Evolutionary conservation across 2,797 vertebrate species (phyloP).

Genomic region (Coreius guichenoti): DNA sequence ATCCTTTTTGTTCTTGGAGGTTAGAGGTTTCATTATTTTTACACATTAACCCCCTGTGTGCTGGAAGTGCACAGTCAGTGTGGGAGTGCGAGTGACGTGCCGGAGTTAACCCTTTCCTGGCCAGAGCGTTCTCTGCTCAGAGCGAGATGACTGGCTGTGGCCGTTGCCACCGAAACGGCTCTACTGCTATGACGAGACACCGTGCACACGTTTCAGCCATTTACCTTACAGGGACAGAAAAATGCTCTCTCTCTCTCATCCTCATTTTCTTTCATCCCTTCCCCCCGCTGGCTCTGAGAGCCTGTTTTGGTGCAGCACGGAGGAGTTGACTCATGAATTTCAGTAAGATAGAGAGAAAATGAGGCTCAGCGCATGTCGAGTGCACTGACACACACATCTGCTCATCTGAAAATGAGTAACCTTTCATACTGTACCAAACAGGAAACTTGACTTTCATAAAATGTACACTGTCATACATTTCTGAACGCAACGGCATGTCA

Average conservation of each 20-base stretch:
- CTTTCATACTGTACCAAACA: constrained; percentile 39
- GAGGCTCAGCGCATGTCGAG: background rate
- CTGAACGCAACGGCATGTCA: background rate
- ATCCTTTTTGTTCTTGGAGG: background rate
- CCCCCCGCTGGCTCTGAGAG: constrained; percentile 11
- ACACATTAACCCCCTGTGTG: constrained; percentile 39
- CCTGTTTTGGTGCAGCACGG: constrained; percentile 34
- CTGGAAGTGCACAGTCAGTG: constrained; percentile 48
- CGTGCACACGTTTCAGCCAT: background rate
- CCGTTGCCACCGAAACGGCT: constrained; percentile 56
- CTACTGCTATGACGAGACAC: constrained; percentile 75
- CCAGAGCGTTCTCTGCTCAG: constrained; percentile 37
- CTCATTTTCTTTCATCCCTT: constrained; percentile 32
- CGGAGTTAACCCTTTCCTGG: constrained; percentile 67
- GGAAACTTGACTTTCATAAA: constrained; percentile 40
- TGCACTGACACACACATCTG: constrained; percentile 27
- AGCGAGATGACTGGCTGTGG: constrained; percentile 60
- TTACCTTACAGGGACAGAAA: constrained; percentile 53
- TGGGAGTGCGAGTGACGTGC: constrained; percentile 53
- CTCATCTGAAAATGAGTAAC: constrained; percentile 36
- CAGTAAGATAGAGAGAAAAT: constrained; percentile 44
- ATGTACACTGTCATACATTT: constrained; percentile 18
- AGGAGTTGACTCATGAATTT: constrained; percentile 60
- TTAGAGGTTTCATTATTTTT: constrained; percentile 14
- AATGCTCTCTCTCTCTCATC: constrained; percentile 15